These are phyloP conservation scores for Psophia crepitans DNA, from an alignment of 2,113 vertebrate genomes.

Conservation along the genomic window DNA sequence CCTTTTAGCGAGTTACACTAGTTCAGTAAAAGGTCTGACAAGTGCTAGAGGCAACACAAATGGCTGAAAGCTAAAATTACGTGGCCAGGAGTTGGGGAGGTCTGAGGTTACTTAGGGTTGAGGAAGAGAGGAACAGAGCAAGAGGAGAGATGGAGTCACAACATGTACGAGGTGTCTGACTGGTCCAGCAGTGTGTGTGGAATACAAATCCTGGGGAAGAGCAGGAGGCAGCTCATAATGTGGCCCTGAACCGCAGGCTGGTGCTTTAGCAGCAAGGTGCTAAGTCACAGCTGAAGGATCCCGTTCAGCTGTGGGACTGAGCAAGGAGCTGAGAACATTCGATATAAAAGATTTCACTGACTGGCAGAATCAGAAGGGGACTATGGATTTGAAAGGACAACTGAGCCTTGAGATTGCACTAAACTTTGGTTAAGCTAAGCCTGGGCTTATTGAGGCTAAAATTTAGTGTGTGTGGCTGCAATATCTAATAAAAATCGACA, in stretches of 20 bases:
- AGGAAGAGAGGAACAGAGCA: neutral
- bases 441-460: neutral
- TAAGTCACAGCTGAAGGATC: neutral
- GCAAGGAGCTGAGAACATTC: neutral
- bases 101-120: neutral
- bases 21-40: neutral
- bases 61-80: neutral
- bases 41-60: neutral
- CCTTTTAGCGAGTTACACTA: neutral
- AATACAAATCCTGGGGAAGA: neutral
- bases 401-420: neutral
- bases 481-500: neutral
- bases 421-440: neutral
- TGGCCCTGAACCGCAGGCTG: neutral
- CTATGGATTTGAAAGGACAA: neutral
- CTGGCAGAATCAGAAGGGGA: neutral
- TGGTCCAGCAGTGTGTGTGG: neutral
- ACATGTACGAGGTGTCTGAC: neutral
- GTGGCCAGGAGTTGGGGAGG: neutral
- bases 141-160: neutral
- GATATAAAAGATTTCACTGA: neutral
- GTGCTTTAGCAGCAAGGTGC: neutral
- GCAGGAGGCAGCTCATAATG: neutral
- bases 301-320: neutral
- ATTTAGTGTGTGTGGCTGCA: neutral